Percentiles rank a stretch among this genome's conserved stretches.
phyloP scores from a whole-genome alignment of 2,113 vertebrate species.

The Phylloscopus trochilus region DNA sequence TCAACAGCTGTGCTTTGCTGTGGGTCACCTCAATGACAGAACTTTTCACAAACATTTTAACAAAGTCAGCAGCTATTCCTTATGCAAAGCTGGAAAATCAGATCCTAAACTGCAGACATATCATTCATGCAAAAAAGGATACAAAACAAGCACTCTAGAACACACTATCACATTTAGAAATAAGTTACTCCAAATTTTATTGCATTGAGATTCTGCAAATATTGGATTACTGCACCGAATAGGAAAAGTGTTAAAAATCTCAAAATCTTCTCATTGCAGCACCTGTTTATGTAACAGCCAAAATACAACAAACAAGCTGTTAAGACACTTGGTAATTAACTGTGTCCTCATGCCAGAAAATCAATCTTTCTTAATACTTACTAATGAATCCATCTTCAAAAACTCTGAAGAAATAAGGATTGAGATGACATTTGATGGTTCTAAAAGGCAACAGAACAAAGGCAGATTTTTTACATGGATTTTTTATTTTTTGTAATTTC shows the following conservation, averaged over 20 bases:
- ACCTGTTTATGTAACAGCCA: background rate
- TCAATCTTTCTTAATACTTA: slow-evolving; percentile 79
- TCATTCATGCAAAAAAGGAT: background rate
- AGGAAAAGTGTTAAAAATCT: background rate
- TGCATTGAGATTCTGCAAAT: background rate
- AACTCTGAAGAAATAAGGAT: slow-evolving; percentile 99
- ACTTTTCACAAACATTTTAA: background rate
- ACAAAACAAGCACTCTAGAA: background rate
- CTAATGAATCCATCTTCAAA: slow-evolving; percentile 99
- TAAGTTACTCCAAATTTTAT: background rate
- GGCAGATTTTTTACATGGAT: accelerated
- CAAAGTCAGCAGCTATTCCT: background rate
- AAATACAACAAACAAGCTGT: background rate
- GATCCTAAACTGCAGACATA: background rate
- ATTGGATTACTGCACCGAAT: background rate
- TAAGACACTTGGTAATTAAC: background rate
- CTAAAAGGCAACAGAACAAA: slow-evolving; percentile 76
- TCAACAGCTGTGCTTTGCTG: background rate
- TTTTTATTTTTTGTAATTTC: background rate
- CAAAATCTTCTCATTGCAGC: background rate
- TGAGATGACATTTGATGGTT: slow-evolving; percentile 98
- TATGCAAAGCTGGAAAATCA: background rate
- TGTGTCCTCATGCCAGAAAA: background rate
- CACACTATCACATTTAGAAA: background rate
- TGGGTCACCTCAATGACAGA: background rate